Evolutionary conservation across 2,888 invertebrate genomes (phyloP), one percentile per base, ranked within the genome.

Genomic region (Ferrisia virgata): DNA sequence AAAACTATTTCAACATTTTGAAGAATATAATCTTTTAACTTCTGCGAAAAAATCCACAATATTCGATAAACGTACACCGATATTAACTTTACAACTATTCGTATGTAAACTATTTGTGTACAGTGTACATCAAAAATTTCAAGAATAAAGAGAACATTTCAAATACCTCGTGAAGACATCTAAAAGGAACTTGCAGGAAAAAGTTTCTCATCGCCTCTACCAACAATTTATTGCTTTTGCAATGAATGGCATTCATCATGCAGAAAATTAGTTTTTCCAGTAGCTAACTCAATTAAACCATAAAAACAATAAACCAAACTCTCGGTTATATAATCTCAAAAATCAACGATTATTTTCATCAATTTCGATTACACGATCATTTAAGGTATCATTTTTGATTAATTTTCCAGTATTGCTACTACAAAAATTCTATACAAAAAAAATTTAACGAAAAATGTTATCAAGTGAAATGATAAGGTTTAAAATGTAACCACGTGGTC

Each of bases 1-100:
- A 86, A 28, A 31, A 85, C 33, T 11, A n/a, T 53, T 8, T 85
- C 39, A 53, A 40, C 31, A 47, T 72, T 33, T 18, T 33, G 22
- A 18, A 80, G n/a, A 9, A 33, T 11, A n/a, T 43, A 80, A 8
- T 78, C 39, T n/a, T 40, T 79, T 13, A 85, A n/a, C 11, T 85
- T 47, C 85, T 85, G 82, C 40, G 79, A 85, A 39, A 64, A 28
- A 64, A 69, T 28, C 4, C 4, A 31, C 13, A 31, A 4, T 4
- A 13, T 13, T 47, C 5, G 18, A 39, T n/a, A 36, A 43, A 11
- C 4, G 2, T 43, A n/a, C n/a, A n/a, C n/a, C n/a, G n/a, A n/a
- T n/a, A n/a, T n/a, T n/a, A n/a, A n/a, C n/a, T n/a, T n/a, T n/a
- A n/a, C n/a, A n/a, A n/a, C n/a, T n/a, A n/a, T n/a, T n/a, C n/a